Conservation (phyloP, 1,140 invertebrate species). For the Drosophila grimshawi region DNA sequence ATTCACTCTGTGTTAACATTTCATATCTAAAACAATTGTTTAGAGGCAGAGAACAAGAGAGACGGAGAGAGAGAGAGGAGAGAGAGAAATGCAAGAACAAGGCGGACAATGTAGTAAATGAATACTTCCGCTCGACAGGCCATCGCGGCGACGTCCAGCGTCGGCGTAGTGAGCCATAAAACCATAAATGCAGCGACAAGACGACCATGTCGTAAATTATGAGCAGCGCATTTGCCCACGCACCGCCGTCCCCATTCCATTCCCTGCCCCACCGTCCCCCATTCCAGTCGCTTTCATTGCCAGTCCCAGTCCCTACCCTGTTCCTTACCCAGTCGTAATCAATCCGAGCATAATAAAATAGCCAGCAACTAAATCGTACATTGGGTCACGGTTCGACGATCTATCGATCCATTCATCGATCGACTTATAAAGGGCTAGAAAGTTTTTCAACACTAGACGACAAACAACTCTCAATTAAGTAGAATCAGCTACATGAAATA, state of each 20-base stretch:
- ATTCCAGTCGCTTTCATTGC: constrained; percentile 1
- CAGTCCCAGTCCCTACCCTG: background rate
- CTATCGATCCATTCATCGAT: constrained; percentile 66
- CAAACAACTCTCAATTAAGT: constrained; percentile 1
- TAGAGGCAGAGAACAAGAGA: constrained; percentile 4
- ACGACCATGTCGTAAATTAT: constrained; percentile 75
- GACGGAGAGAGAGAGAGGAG: background rate
- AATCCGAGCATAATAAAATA: constrained; percentile 65
- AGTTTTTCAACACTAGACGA: constrained; percentile 54
- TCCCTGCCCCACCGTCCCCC: background rate
- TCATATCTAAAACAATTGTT: constrained; percentile 47
- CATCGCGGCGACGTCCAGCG: constrained; percentile 21
- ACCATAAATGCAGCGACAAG: constrained; percentile 79
- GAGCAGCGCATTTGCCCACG: constrained; percentile 62
- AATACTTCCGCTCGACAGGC: constrained; percentile 68
- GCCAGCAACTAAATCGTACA: constrained; percentile 76
- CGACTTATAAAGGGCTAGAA: constrained; percentile 54
- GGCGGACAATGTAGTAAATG: constrained; percentile 68
- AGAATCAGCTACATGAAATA: background rate
- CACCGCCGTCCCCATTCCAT: constrained; percentile 34
- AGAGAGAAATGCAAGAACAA: constrained; percentile 38
- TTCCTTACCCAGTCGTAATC: background rate
- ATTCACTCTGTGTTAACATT: constrained; percentile 28
- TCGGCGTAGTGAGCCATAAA: constrained; percentile 75
- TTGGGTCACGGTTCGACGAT: constrained; percentile 75